Evolutionary conservation across 37 sponge, comb jelly and placozoan species (phyloP).

Genomic region (Halichondria panicea): DNA sequence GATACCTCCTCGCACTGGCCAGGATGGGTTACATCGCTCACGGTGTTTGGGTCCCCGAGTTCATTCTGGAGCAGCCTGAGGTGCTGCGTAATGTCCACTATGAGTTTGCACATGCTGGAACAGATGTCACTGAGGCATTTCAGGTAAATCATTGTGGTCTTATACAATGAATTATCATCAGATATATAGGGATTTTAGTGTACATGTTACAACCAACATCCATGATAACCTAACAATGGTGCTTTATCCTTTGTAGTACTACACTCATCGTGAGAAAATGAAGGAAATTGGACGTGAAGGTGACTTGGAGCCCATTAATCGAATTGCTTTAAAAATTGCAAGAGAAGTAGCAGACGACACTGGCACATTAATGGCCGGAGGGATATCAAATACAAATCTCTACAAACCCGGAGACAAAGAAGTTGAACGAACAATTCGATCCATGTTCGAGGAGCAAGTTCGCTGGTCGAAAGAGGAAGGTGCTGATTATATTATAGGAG

Average conservation of each 20-base stretch:
- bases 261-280: constrained; percentile 51
- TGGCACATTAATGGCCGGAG: constrained; percentile 54
- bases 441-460: constrained; percentile 57
- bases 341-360: constrained; percentile 53
- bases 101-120: constrained; percentile 58
- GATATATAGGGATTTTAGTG: no score
- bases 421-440: constrained; percentile 14
- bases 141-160: no score
- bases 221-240: no score
- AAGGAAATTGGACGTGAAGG: constrained; percentile 44
- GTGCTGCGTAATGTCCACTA: constrained; percentile 39
- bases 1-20: constrained; percentile 54
- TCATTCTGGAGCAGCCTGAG: constrained; percentile 57
- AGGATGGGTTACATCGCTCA: constrained; percentile 55
- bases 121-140: constrained; percentile 69
- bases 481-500: constrained; percentile 53
- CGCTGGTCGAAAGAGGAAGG: constrained; percentile 63
- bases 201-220: no score
- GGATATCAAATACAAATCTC: constrained; percentile 41
- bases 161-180: no score
- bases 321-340: constrained; percentile 50
- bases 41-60: constrained; percentile 53
- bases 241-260: constrained; percentile 44
- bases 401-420: constrained; percentile 20
- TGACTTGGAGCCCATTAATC: constrained; percentile 57